Conservation (phyloP, 2,113 vertebrate species). For the Mastomys natalensis region DNA sequence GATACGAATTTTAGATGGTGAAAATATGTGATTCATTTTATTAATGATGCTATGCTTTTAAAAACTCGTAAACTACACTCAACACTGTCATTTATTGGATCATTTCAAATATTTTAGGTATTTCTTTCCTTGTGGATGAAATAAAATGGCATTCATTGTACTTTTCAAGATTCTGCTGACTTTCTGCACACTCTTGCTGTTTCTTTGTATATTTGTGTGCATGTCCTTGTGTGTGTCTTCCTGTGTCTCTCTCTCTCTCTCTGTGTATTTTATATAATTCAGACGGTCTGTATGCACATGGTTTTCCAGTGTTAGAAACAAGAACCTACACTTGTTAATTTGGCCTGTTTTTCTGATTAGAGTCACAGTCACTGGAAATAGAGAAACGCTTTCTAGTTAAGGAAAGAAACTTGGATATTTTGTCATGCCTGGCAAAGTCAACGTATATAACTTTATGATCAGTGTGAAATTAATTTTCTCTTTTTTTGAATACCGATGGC, state of each 20-base stretch:
- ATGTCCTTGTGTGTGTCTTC: no score
- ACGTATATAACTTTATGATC: not conserved
- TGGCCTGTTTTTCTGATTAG: not conserved
- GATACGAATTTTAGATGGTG: not conserved
- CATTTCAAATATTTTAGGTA: not conserved
- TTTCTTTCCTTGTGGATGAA: not conserved
- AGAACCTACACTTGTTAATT: not conserved
- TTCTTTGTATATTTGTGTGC: not conserved
- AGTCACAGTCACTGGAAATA: not conserved
- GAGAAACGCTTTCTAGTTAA: not conserved
- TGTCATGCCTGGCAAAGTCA: not conserved
- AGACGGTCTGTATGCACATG: not conserved
- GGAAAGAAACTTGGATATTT: not conserved
- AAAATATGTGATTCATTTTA: constrained; percentile 14
- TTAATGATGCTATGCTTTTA: not conserved
- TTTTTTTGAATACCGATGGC: not conserved
- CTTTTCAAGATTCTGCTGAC: not conserved
- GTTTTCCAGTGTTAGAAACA: not conserved
- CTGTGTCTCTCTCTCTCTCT: not conserved
- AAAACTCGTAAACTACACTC: not conserved
- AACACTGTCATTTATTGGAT: not conserved
- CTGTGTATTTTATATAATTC: not conserved
- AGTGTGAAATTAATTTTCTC: not conserved
- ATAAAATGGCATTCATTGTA: not conserved
- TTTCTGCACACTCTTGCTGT: not conserved